These are phyloP conservation scores for Sebastes elongatus DNA, from an alignment of 2,797 vertebrate species.

Conservation along the genomic window DNA sequence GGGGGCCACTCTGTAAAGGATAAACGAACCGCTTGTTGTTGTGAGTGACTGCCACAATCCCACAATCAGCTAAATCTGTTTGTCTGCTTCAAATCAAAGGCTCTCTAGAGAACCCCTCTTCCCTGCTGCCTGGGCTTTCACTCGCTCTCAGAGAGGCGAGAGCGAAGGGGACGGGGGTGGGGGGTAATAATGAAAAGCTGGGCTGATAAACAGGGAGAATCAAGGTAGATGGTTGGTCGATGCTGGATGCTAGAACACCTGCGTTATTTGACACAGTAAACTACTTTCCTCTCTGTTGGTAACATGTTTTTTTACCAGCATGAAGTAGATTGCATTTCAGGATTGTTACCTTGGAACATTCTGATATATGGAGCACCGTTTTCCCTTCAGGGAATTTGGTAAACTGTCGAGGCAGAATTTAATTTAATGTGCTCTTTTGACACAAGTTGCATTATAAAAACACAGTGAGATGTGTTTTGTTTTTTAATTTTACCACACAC, in stretches of 20 bases:
- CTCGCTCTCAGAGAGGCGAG: background rate
- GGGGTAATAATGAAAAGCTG: conserved; percentile 23
- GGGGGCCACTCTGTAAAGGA: conserved; percentile 2
- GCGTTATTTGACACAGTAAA: background rate
- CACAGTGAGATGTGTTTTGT: background rate
- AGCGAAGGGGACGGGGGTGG: background rate
- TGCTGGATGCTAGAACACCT: background rate
- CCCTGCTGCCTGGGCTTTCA: background rate
- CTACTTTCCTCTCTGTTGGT: background rate
- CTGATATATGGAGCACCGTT: background rate
- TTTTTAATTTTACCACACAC: background rate
- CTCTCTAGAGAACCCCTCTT: conserved; percentile 33
- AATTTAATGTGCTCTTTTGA: background rate
- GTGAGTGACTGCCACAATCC: conserved; percentile 35
- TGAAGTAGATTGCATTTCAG: background rate
- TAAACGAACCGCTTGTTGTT: conserved; percentile 51
- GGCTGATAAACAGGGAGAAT: conserved; percentile 32
- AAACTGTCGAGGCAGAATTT: background rate
- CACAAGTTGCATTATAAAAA: background rate
- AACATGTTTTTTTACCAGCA: background rate
- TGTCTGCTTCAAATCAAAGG: conserved; percentile 50
- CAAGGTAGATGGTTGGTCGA: conserved; percentile 6
- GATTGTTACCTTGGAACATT: background rate
- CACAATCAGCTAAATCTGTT: conserved; percentile 57
- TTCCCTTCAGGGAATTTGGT: background rate